These are phyloP conservation scores for Phalera bucephala DNA, from an alignment of 2,888 invertebrate genomes.

Conservation along the genomic window DNA sequence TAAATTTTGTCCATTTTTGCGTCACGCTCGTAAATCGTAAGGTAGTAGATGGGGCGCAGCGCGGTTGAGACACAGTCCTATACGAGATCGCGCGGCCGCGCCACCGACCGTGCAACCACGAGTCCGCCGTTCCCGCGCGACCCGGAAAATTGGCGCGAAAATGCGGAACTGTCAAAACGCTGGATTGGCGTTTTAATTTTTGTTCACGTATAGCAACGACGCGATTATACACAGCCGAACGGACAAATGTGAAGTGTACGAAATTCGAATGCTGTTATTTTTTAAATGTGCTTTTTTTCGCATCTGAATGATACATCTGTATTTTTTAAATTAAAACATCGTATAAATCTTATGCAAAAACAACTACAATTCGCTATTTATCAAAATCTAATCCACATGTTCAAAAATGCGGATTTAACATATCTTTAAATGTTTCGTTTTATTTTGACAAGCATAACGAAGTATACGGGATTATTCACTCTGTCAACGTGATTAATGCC, in stretches of 20 bases:
- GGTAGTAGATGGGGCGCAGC: conserved; percentile 63
- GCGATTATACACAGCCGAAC: conserved; percentile 23
- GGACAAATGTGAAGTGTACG: conserved; percentile 38
- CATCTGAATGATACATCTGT: conserved; percentile 28
- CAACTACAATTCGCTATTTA: conserved; percentile 14
- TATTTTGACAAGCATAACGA: conserved; percentile 32
- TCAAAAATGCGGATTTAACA: conserved; percentile 13
- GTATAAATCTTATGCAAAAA: not conserved
- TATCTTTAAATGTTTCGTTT: conserved; percentile 19
- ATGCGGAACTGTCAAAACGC: conserved; percentile 68
- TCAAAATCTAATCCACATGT: conserved; percentile 20
- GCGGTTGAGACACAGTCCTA: conserved; percentile 59
- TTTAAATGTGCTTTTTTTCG: conserved; percentile 29
- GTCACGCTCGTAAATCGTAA: conserved; percentile 74
- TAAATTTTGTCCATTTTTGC: conserved; percentile 65
- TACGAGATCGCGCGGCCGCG: conserved; percentile 63
- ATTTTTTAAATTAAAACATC: not conserved
- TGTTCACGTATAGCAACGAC: conserved; percentile 24
- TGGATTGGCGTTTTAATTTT: conserved; percentile 47
- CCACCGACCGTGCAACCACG: conserved; percentile 51
- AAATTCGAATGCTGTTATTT: conserved; percentile 16
- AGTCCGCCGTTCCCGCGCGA: conserved; percentile 50
- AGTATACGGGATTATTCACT: conserved; percentile 15
- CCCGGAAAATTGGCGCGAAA: conserved; percentile 80
- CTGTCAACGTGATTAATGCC: conserved; percentile 15